These are phyloP conservation scores for Yponomeuta evonymella DNA, from an alignment of 2,888 invertebrate genomes.

Conservation along the genomic window DNA sequence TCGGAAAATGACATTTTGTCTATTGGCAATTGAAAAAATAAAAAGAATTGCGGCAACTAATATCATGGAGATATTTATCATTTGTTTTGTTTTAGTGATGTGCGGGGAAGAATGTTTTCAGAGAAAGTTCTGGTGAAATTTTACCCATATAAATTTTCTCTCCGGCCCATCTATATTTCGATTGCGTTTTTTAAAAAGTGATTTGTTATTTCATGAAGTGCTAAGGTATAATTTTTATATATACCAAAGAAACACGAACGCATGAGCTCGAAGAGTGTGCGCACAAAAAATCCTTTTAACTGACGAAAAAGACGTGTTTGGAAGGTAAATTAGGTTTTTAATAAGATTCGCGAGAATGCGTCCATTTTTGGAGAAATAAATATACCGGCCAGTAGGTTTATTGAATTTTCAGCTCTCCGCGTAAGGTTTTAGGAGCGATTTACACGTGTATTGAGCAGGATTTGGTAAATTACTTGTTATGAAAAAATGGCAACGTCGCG, in stretches of 20 bases:
- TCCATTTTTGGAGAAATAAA: background rate
- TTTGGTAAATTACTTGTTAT: conserved; percentile 7
- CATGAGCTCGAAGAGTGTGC: background rate
- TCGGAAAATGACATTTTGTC: background rate
- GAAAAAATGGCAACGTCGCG: background rate
- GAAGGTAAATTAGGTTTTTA: conserved; percentile 16
- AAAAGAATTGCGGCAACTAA: background rate
- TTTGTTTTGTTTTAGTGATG: no score
- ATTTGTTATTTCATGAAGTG: no score
- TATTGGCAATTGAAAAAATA: background rate
- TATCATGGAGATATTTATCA: background rate
- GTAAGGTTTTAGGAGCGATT: background rate
- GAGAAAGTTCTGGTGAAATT: no score
- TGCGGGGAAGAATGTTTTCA: no score
- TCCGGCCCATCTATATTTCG: no score
- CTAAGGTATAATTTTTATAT: no score
- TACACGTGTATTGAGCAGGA: background rate
- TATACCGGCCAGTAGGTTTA: background rate
- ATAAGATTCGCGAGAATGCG: conserved; percentile 10
- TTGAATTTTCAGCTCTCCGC: background rate
- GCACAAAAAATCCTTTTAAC: background rate
- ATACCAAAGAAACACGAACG: background rate
- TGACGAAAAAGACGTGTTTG: background rate
- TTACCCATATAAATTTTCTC: no score
- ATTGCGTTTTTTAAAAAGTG: no score